These are phyloP conservation scores for Scelioninae gen. 2 DNA, from an alignment of 2,888 invertebrate genomes.

Conservation along the genomic window DNA sequence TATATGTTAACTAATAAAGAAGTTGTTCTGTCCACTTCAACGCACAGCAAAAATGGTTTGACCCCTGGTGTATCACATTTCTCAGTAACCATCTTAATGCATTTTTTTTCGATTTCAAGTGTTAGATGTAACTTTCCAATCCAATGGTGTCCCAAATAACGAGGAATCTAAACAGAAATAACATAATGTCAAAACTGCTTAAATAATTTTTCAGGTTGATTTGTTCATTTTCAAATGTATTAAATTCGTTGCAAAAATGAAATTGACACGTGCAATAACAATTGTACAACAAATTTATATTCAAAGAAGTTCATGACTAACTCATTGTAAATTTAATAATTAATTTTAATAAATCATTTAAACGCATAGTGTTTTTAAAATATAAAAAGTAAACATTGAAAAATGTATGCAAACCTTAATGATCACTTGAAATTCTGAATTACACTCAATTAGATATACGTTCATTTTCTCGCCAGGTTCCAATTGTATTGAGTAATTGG, in stretches of 20 bases:
- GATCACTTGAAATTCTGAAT: conserved; percentile 77
- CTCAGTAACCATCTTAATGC: conserved; percentile 81
- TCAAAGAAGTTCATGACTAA: no score
- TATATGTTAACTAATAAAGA: conserved; percentile 83
- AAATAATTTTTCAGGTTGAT: no score
- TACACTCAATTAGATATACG: conserved; percentile 81
- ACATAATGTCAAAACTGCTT: no score
- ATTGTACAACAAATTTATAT: no score
- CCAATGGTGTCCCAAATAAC: conserved; percentile 84
- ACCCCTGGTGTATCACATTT: conserved; percentile 79
- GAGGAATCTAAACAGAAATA: conserved; percentile 75
- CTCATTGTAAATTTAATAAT: no score
- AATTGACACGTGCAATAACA: no score
- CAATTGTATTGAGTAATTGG: conserved; percentile 78
- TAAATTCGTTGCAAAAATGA: no score
- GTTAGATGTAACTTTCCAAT: conserved; percentile 82
- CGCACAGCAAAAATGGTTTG: conserved; percentile 82
- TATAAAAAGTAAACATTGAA: no score
- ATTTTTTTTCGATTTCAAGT: conserved; percentile 80
- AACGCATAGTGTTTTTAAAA: no score
- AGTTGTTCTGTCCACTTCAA: conserved; percentile 80
- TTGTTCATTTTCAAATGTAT: no score
- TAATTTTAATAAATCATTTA: no score
- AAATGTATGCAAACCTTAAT: conserved; percentile 73
- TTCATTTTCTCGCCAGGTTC: conserved; percentile 85